Conservation (phyloP, 2,888 invertebrate species). For the Tigriopus californicus region DNA sequence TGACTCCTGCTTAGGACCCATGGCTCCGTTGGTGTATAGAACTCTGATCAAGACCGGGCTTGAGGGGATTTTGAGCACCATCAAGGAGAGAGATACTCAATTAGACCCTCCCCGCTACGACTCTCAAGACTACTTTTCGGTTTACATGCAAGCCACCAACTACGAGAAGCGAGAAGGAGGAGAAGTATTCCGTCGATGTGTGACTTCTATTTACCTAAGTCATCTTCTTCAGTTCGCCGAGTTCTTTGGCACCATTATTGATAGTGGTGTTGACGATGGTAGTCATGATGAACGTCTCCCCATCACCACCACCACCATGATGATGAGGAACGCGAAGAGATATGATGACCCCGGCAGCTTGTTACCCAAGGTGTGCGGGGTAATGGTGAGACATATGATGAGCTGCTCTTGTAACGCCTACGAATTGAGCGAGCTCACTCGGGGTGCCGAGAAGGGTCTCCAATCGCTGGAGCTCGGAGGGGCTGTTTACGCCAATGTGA, state of each 20-base stretch:
- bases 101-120: conserved; percentile 15
- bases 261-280: conserved; percentile 20
- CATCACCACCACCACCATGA: conserved; percentile 24
- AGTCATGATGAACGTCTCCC: background rate
- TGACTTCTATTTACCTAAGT: too few relatives aligned
- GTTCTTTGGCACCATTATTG: too few relatives aligned
- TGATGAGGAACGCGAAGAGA: conserved; percentile 18
- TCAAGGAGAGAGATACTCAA: background rate
- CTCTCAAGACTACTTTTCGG: conserved; percentile 24
- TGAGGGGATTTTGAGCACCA: background rate
- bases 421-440: conserved; percentile 28
- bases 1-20: conserved; percentile 21
- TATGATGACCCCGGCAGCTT: conserved; percentile 15
- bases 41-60: conserved; percentile 19
- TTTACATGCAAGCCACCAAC: conserved; percentile 28
- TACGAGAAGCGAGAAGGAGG: conserved; percentile 18
- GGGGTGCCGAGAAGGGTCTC: background rate
- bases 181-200: too few relatives aligned
- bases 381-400: conserved; percentile 29
- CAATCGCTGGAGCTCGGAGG: conserved; percentile 28
- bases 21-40: conserved; percentile 23
- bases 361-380: conserved; percentile 24
- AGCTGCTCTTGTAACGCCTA: conserved; percentile 33
- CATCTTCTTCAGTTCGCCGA: too few relatives aligned
- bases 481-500: conserved; percentile 31